Percentiles rank a stretch among this genome's conserved stretches.
Conservation (phyloP, 2,797 vertebrate species). For the Brotula barbata region DNA sequence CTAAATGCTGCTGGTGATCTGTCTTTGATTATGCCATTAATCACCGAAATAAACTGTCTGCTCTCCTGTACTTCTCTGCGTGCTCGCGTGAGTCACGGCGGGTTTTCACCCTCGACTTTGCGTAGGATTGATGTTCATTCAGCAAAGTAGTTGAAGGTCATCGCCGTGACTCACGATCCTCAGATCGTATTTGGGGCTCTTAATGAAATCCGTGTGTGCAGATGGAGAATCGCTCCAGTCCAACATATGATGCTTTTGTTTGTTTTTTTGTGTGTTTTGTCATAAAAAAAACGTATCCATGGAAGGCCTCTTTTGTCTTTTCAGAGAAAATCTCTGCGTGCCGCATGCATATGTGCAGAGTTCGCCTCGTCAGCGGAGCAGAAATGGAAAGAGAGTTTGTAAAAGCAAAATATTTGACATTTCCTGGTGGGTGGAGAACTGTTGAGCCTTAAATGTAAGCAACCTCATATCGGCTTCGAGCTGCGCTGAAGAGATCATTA, state of each 20-base stretch:
- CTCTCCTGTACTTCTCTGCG: conserved; percentile 52
- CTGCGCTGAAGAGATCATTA: conserved; percentile 41
- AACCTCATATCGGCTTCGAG: background rate
- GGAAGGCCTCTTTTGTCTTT: background rate
- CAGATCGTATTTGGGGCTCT: conserved; percentile 49
- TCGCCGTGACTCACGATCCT: conserved; percentile 58
- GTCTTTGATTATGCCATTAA: conserved; percentile 45
- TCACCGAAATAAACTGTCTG: conserved; percentile 31
- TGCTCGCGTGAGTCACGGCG: conserved; percentile 56
- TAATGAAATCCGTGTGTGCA: conserved; percentile 63
- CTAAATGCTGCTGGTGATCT: conserved; percentile 8
- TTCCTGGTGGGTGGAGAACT: conserved; percentile 17
- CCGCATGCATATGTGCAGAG: too few species aligned
- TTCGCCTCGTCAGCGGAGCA: background rate
- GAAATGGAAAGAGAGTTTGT: background rate
- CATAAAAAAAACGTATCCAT: conserved; percentile 35
- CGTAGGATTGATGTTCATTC: conserved; percentile 46
- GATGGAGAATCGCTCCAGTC: conserved; percentile 28
- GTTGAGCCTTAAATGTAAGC: background rate
- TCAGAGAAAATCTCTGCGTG: too few species aligned
- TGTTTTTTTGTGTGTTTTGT: conserved; percentile 41
- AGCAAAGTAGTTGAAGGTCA: conserved; percentile 50
- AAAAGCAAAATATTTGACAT: conserved; percentile 4
- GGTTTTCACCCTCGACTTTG: conserved; percentile 29
- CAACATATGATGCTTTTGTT: conserved; percentile 30